Evolutionary conservation across 2,888 invertebrate species (phyloP), one percentile per base, ranked within the genome.

Genomic region (Altica lythri): DNA sequence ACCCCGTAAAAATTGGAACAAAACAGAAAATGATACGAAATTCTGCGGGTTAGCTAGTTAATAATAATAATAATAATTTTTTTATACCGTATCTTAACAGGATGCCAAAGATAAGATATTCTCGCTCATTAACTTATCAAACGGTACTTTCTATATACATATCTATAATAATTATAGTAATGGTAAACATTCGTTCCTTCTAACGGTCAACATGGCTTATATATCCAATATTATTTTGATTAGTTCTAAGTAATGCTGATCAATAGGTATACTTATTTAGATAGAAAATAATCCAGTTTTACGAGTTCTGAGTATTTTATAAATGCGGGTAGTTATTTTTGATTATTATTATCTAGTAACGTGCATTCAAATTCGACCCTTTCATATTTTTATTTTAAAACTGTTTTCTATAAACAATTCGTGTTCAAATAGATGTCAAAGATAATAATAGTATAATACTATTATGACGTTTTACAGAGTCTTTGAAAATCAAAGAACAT

Each of bases 291-390:
- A 53, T 55, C 55, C 53, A 53, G 53, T 56, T n/a, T 53, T 48
- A 59, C 56, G 53, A 59, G 47, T 59, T 59, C 59, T 32, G 12
- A 29, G 59, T 54, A 59, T 56, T 59, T 51, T 53, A 56, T 59
- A 12, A 59, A 59, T 59, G 54, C 56, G 51, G 53, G 56, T 51
- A 53, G 56, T 59, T 51, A 59, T 59, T 59, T 59, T 46, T 54
- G 53, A 53, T 52, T 59, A 51, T 59, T 56, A 59, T 56, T 59
- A 56, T 59, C 51, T 50, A 55, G 52, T 32, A 14, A 35, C n/a
- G 16, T n/a, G n/a, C n/a, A n/a, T n/a, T n/a, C n/a, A n/a, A n/a
- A n/a, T n/a, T n/a, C n/a, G n/a, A n/a, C n/a, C n/a, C n/a, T n/a
- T n/a, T n/a, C n/a, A n/a, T n/a, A n/a, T n/a, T n/a, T n/a, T n/a